phyloP scores from a whole-genome alignment of 2,797 vertebrate genomes.

The Centroberyx gerrardi region DNA sequence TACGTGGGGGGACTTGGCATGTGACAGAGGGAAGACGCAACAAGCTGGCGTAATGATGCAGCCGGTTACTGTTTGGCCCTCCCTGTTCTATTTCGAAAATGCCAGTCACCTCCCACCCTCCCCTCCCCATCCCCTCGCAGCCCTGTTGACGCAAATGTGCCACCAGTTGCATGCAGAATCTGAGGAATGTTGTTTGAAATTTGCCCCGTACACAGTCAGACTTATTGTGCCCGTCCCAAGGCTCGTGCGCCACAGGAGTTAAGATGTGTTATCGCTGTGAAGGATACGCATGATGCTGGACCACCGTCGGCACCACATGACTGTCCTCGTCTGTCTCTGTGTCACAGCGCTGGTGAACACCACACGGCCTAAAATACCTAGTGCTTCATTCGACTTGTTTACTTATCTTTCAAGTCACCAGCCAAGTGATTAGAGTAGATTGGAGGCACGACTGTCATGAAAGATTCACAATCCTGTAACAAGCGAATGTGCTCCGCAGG shows the following conservation, averaged over 20 bases:
- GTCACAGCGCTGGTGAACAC: constrained; percentile 19
- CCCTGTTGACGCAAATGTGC: constrained; percentile 80
- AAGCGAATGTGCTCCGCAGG: neutral
- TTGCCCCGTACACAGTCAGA: constrained; percentile 68
- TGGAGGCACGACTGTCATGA: neutral
- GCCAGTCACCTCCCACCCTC: constrained; percentile 73
- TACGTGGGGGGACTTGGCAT: constrained; percentile 70
- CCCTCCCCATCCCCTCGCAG: constrained; percentile 47
- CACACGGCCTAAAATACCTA: constrained; percentile 13
- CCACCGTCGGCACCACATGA: constrained; percentile 50
- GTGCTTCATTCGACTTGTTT: constrained; percentile 5
- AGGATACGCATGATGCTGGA: constrained; percentile 34
- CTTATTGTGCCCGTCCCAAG: constrained; percentile 60
- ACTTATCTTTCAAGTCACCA: neutral
- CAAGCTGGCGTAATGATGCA: constrained; percentile 76
- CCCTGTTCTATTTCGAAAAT: constrained; percentile 78
- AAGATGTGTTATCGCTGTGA: constrained; percentile 48
- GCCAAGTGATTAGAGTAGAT: neutral
- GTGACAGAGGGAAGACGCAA: constrained; percentile 80
- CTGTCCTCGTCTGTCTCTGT: constrained; percentile 1
- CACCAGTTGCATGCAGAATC: constrained; percentile 83
- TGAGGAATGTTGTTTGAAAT: constrained; percentile 83
- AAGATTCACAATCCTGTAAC: neutral
- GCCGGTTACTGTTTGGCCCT: constrained; percentile 69
- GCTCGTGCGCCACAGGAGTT: constrained; percentile 39